Percentiles rank a stretch among this genome's conserved stretches.
These are phyloP conservation scores for Sciurus vulgaris DNA, from an alignment of 2,797 vertebrate species.

Conservation along the genomic window DNA sequence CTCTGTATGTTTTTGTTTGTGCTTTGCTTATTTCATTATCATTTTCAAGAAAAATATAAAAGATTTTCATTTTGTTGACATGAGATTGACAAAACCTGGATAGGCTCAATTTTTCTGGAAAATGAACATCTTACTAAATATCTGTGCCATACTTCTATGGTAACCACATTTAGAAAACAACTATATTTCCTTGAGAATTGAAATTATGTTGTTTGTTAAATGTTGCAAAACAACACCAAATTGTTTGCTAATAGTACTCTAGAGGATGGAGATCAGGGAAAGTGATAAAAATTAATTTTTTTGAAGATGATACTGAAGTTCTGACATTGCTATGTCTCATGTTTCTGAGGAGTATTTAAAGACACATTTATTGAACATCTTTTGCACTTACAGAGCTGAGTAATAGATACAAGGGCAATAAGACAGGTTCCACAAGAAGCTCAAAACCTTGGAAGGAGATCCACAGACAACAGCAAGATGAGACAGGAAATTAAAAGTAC, in stretches of 20 bases:
- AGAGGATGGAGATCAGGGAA: background rate
- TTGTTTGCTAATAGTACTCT: background rate
- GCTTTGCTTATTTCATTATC: background rate
- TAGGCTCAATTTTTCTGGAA: background rate
- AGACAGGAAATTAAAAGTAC: background rate
- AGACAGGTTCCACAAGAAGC: background rate
- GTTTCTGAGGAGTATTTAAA: background rate
- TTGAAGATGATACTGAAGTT: background rate
- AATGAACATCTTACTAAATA: constrained; percentile 17
- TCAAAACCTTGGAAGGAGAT: background rate
- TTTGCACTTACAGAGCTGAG: background rate
- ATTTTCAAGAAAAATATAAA: constrained; percentile 33
- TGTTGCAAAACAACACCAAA: background rate
- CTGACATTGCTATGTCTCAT: background rate
- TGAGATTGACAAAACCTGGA: background rate
- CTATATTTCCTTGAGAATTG: background rate
- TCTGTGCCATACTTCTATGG: background rate
- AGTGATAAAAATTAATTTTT: background rate
- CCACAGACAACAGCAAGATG: background rate
- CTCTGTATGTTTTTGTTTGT: background rate
- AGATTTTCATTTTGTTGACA: background rate
- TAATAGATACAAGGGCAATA: background rate
- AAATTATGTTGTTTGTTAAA: background rate
- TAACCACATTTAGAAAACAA: background rate
- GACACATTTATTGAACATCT: background rate